Evolutionary conservation across 2,888 invertebrate species (phyloP).

Genomic region (Parochlus steinenii): DNA sequence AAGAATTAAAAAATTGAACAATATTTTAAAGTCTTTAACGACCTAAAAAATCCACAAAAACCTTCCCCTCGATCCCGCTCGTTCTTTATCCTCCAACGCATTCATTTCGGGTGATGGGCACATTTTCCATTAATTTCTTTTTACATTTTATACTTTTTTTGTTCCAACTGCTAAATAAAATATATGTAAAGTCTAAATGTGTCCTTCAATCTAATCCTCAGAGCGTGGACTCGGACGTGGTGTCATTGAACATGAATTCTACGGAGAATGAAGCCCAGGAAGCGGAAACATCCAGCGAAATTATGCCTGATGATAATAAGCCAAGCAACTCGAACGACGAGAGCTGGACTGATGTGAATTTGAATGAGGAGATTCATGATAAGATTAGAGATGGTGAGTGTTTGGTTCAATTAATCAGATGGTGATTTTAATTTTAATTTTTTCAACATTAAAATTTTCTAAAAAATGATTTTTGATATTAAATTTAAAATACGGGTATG

Average conservation of each 20-base stretch:
- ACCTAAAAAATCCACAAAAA: too few relatives aligned
- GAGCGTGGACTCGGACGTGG: constrained; percentile 76
- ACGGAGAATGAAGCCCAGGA: constrained; percentile 54
- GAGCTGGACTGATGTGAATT: constrained; percentile 84
- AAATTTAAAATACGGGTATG: too few relatives aligned
- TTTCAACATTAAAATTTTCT: too few relatives aligned
- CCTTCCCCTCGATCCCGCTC: too few relatives aligned
- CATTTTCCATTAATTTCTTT: too few relatives aligned
- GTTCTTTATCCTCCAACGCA: too few relatives aligned
- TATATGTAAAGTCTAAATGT: background rate
- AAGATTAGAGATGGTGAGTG: constrained; percentile 28
- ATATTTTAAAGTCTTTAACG: too few relatives aligned
- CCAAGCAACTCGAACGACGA: constrained; percentile 58
- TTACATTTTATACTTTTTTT: too few relatives aligned
- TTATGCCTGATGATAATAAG: constrained; percentile 54
- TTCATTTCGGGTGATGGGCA: too few relatives aligned
- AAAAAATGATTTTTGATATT: too few relatives aligned
- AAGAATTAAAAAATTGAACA: too few relatives aligned
- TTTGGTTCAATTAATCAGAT: background rate
- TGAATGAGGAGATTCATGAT: constrained; percentile 58
- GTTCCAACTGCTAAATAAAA: too few relatives aligned
- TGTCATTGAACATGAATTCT: constrained; percentile 53
- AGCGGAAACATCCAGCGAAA: constrained; percentile 51
- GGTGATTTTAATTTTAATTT: background rate
- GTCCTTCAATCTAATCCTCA: constrained; percentile 26